A percentile compares a stretch with the other conserved stretches of the same genome.
Conservation (phyloP, 2,797 vertebrate genomes). For the Bovichtus variegatus region DNA sequence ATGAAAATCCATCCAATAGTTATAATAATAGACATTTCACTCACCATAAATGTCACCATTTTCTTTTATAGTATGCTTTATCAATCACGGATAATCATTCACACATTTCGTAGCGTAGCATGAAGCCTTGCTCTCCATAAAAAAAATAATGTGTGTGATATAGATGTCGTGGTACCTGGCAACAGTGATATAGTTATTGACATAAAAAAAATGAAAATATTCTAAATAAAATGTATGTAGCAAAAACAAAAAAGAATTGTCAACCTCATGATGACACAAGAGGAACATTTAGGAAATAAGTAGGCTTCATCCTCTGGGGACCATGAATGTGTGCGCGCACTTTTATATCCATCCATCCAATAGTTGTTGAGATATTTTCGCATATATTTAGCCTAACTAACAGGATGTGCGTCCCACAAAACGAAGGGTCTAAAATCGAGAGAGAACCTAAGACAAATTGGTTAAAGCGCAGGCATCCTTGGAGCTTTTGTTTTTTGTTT, state of each 20-base stretch:
- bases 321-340: not conserved
- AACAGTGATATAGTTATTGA: not conserved
- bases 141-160: too few relatives aligned
- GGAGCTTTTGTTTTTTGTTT: slow-evolving; percentile 55
- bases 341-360: not conserved
- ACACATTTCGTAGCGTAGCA: not conserved
- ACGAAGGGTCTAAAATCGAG: not conserved
- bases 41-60: not conserved
- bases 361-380: not conserved
- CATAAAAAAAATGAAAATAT: not conserved
- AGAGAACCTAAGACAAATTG: not conserved
- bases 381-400: not conserved
- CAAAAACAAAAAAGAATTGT: not conserved
- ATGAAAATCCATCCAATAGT: not conserved
- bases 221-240: not conserved
- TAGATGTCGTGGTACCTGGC: not conserved
- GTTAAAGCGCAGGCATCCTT: slow-evolving; percentile 26
- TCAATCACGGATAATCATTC: not conserved
- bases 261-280: not conserved
- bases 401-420: not conserved
- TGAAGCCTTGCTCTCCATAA: too few relatives aligned
- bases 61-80: not conserved
- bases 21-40: too few relatives aligned
- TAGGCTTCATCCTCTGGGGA: not conserved
- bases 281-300: not conserved